These are phyloP conservation scores for Cuculus canorus DNA, from an alignment of 2,797 vertebrate species.

Conservation along the genomic window DNA sequence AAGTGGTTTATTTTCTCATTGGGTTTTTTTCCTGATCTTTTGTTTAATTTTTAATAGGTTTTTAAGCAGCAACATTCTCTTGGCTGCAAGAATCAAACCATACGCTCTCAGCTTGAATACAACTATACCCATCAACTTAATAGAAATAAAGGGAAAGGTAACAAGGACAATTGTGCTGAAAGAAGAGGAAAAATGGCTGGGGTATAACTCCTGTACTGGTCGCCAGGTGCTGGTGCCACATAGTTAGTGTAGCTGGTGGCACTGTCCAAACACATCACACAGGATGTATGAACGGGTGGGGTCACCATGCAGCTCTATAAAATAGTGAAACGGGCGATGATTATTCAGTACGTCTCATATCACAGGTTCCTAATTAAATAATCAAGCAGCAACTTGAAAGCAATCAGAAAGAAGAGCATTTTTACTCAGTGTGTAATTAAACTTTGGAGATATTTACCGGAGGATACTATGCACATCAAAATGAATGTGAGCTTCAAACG, in stretches of 20 bases:
- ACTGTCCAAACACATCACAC: not conserved
- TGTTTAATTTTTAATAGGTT: not conserved
- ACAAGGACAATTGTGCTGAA: not conserved
- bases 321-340: not conserved
- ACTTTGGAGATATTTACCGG: not conserved
- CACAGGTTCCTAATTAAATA: not conserved
- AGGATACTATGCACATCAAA: not conserved
- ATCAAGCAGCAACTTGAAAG: not conserved
- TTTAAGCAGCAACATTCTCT: not conserved
- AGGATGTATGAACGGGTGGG: not conserved
- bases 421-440: not conserved
- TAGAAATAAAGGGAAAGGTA: not conserved
- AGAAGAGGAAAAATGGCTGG: not conserved
- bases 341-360: not conserved
- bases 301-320: not conserved
- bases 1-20: conserved; percentile 80
- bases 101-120: not conserved
- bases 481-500: not conserved
- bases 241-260: not conserved
- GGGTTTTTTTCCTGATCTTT: conserved; percentile 36
- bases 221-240: not conserved
- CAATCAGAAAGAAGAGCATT: not conserved
- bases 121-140: not conserved
- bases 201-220: not conserved
- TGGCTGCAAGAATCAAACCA: not conserved